Conservation (phyloP, 2,797 vertebrate genomes). For the Sylvilagus floridanus region DNA sequence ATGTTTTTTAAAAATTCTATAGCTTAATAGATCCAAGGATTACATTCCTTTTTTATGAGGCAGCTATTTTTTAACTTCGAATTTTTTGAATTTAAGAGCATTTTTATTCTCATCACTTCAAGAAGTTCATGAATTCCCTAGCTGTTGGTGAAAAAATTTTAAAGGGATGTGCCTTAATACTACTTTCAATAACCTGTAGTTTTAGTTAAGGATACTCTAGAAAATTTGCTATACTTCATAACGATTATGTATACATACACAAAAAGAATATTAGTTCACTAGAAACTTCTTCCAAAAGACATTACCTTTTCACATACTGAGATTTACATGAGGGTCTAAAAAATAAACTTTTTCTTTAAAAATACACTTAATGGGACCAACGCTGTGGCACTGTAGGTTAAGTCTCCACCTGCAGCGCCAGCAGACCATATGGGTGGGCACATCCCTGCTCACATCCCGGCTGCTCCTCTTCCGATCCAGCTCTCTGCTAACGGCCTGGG, state of each 20-base stretch:
- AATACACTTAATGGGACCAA: too few relatives aligned
- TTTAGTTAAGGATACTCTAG: slow-evolving; percentile 65
- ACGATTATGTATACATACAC: slow-evolving; percentile 45
- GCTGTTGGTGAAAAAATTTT: neutral
- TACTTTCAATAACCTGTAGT: slow-evolving; percentile 20
- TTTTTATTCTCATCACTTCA: slow-evolving; percentile 36
- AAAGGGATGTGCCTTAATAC: slow-evolving; percentile 7
- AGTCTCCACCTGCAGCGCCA: too few relatives aligned
- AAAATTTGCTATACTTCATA: neutral
- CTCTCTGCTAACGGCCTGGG: too few relatives aligned
- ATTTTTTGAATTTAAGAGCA: slow-evolving; percentile 55
- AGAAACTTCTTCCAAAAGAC: slow-evolving; percentile 32
- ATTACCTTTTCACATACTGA: slow-evolving; percentile 30
- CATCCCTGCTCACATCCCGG: too few relatives aligned
- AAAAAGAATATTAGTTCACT: slow-evolving; percentile 10
- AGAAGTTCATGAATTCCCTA: slow-evolving; percentile 2
- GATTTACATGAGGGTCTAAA: slow-evolving; percentile 18
- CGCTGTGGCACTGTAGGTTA: too few relatives aligned
- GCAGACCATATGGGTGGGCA: too few relatives aligned
- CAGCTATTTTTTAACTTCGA: slow-evolving; percentile 60
- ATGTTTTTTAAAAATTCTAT: neutral
- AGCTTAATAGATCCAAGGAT: slow-evolving; percentile 70
- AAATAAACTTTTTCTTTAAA: too few relatives aligned
- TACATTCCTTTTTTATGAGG: slow-evolving; percentile 66
- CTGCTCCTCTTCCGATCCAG: too few relatives aligned